phyloP scores from a whole-genome alignment of 1,140 invertebrate genomes.

The Bombus turneri region DNA sequence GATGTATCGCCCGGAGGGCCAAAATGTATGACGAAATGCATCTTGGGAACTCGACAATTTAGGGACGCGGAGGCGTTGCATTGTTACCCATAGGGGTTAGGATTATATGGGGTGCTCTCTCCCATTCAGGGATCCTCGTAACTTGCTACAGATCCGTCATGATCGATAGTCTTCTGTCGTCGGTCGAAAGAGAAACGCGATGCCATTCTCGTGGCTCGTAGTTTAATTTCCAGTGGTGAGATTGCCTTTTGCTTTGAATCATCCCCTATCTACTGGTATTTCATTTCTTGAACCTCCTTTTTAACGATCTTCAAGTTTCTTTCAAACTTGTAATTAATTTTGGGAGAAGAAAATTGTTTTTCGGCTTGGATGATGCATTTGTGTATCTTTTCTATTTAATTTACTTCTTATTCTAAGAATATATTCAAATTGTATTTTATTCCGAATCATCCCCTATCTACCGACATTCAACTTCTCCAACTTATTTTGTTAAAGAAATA shows the following conservation, averaged over 20 bases:
- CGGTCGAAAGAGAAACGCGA: slow-evolving; percentile 69
- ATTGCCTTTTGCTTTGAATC: neutral
- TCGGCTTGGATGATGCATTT: neutral
- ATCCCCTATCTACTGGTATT: too few relatives aligned
- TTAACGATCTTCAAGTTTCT: neutral
- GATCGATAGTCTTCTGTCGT: slow-evolving; percentile 76
- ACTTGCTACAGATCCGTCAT: slow-evolving; percentile 73
- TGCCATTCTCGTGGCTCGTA: slow-evolving; percentile 6
- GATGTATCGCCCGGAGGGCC: slow-evolving; percentile 44
- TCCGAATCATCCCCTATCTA: neutral
- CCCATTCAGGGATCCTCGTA: slow-evolving; percentile 69
- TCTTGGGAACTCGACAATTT: slow-evolving; percentile 62
- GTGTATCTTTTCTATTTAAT: neutral
- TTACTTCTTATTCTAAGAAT: neutral
- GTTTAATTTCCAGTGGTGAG: neutral
- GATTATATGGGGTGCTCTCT: slow-evolving; percentile 72
- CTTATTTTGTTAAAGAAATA: too few relatives aligned
- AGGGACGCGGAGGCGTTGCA: slow-evolving; percentile 70
- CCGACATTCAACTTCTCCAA: too few relatives aligned
- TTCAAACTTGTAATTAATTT: neutral
- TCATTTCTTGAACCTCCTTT: neutral
- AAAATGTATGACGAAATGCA: slow-evolving; percentile 72
- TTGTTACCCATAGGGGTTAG: slow-evolving; percentile 75
- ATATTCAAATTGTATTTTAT: neutral
- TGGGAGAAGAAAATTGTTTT: neutral